phyloP scores from a whole-genome alignment of 2,113 vertebrate species.

The Entomyzon cyanotis region DNA sequence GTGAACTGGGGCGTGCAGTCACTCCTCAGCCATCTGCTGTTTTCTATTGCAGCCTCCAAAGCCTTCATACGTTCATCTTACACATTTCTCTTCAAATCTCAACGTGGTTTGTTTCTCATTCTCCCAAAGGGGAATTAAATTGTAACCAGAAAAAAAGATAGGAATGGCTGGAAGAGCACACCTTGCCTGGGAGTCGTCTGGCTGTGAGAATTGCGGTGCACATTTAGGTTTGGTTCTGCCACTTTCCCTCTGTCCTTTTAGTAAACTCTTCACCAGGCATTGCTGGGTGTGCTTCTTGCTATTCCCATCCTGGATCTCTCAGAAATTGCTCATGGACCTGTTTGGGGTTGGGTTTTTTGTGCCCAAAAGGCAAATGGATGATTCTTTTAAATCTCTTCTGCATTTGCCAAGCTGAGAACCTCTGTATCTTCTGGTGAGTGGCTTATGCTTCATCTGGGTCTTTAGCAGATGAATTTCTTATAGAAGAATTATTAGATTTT shows the following conservation, averaged over 20 bases:
- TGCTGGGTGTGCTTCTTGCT: background rate
- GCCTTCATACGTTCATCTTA: background rate
- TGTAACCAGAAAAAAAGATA: background rate
- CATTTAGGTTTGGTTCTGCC: background rate
- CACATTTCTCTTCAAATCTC: background rate
- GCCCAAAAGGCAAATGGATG: background rate
- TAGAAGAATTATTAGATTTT: background rate
- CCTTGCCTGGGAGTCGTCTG: rapidly evolving
- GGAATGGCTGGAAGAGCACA: background rate
- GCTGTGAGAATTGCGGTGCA: background rate
- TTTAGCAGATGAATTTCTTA: background rate
- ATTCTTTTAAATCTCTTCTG: background rate
- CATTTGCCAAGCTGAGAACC: background rate
- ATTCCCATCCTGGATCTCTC: background rate
- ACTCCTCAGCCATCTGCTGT: slow-evolving; percentile 34
- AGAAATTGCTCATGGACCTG: background rate
- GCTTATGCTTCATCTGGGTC: background rate
- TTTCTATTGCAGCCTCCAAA: background rate
- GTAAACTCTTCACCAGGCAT: background rate
- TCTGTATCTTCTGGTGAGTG: background rate
- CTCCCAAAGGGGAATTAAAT: background rate
- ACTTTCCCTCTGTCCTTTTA: background rate
- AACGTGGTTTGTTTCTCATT: background rate
- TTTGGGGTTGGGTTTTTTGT: too few relatives aligned
- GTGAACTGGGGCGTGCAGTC: slow-evolving; percentile 42